Evolutionary conservation across 2,113 vertebrate genomes (phyloP), one percentile per base, ranked within the genome.

Genomic region (Aphyosemion australe): DNA sequence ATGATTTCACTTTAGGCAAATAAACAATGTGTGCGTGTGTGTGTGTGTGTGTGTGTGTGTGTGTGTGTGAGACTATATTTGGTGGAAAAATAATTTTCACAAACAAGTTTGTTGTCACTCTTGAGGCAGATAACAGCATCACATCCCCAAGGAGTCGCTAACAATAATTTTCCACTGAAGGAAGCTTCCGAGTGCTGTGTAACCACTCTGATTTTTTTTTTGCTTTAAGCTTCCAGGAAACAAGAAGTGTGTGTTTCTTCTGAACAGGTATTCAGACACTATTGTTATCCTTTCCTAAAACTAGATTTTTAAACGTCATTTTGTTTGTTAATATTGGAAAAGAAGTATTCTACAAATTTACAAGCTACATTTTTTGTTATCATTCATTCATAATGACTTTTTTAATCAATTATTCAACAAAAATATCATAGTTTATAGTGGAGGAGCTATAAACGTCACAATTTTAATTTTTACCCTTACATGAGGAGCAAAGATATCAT

Each of bases 1-100:
- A 69, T 83, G 6, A 66, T 72, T 78, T 80, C 37, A 64, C 50
- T 79, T 62, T 21, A 57, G 61, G 53, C 61, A 75, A 81, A 74
- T 62, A 65, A 74, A 79, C 67, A 75, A 53, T 51, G 57, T 56
- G 56, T 19, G 57, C 49, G 41, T 47, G 18, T 13, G 12, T 53
- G 9, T 5, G 34, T 8, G 34, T 8, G 34, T 8, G 34, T 5
- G 34, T 8, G 34, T 37, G 34, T 8, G 53, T 51, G 57, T 53
- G 56, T 21, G 61, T 52, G 45, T 47, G 26, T 26, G 26, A 26
- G 4, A 77, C 39, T 20, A 43, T 61, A 48, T 66, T 68, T 62
- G 34, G 45, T 76, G 65, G 43, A 68, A 52, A 26, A 72, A 59
- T 42, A 31, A 47, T 18, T 21, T 56, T 55, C 16, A 64, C 34